Conservation (phyloP, 92 coral and sea anemone genomes). For the Pocillopora meandrina region DNA sequence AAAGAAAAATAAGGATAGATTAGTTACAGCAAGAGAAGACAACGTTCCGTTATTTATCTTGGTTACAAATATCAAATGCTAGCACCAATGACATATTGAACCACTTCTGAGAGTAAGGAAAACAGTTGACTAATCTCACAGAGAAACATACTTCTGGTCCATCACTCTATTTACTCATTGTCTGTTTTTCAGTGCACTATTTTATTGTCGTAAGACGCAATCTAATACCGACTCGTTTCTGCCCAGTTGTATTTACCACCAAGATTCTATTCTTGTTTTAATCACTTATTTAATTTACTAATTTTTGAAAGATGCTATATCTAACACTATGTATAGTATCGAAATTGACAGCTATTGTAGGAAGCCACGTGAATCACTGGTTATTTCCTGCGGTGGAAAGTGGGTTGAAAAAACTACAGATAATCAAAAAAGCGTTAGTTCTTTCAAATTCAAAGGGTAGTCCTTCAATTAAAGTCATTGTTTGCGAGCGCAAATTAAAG, state of each 20-base stretch:
- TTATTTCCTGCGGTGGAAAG: not conserved
- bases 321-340: not conserved
- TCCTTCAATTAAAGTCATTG: not conserved
- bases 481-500: not conserved
- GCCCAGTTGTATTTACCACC: slow-evolving; percentile 12
- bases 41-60: no score
- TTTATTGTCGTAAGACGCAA: no score
- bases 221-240: not conserved
- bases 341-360: not conserved
- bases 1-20: not conserved
- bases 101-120: no score
- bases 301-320: slow-evolving; percentile 31
- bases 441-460: no score
- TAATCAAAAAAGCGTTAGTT: not conserved
- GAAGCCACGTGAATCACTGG: not conserved
- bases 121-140: no score
- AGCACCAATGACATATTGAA: no score
- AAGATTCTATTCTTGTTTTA: not conserved
- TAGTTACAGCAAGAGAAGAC: no score
- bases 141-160: no score
- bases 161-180: no score
- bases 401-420: not conserved
- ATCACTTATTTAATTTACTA: not conserved
- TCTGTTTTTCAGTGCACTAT: no score
- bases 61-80: no score